Base-by-base conservation (phyloP, 2,797 vertebrate genomes). In the Diplodus sargus region DNA sequence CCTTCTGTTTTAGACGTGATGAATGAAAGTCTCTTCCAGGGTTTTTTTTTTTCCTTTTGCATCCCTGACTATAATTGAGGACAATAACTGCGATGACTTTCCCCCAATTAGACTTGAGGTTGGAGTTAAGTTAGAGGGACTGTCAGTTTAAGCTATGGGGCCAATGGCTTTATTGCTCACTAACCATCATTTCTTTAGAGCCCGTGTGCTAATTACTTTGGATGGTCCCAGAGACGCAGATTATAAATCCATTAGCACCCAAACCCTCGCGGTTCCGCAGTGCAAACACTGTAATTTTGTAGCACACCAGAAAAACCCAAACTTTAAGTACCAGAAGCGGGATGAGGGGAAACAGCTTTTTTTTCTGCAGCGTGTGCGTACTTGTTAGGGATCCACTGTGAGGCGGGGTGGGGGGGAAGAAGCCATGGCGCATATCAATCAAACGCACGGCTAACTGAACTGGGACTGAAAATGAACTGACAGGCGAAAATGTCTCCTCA, bases 81-180 rank as follows among this genome's bases (percentile, higher is more conserved):
- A 96, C 96, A 96, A 96, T 95, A 94, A 95, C 93, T 92, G 92
- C 95, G 96, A 95, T 96, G 95, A 94, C 95, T 96, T 96, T 95
- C 93, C 93, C 93, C 94, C 95, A 97, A 96, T 97, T 97, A 97
- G 85, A 92, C 94, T 96, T 95, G 95, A 96, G 95, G 95, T 96
- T 97, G 93, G 94, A 95, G 95, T 96, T 95, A 96, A 97, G 95
- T 96, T 95, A 92, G 95, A 96, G 90, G 92, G 96, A 95, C 94
- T 96, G 96, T 96, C 96, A 96, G 93, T 95, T 96, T 92, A 92
- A 95, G 92, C 94, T 94, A 96, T 95, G 95, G 95, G 94, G 34
- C 28, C 97, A 97, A 97, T 97, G 96, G 95, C 95, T 98, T 98
- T 97, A 98, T 97, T 97, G 96, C 96, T 96, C 96, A 96, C 96